Evolutionary conservation across 1,140 invertebrate genomes (phyloP).

Genomic region (Nephila pilipes): DNA sequence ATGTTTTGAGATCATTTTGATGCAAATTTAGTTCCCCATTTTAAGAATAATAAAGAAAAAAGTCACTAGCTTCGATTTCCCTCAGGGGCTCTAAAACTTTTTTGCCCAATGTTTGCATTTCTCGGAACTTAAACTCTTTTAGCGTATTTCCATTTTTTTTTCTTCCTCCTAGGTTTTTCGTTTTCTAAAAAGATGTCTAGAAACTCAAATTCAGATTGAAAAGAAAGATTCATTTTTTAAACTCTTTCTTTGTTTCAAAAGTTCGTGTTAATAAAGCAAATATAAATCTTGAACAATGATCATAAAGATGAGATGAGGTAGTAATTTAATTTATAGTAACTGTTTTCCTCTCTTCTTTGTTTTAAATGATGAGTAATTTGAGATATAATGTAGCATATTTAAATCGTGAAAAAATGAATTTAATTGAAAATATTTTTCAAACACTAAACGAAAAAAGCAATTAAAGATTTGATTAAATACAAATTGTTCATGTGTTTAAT

Average conservation of each 20-base stretch:
- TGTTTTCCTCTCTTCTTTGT: too few relatives aligned
- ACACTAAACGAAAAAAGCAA: too few relatives aligned
- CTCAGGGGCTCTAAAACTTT: slow-evolving; percentile 9
- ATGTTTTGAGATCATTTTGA: slow-evolving; percentile 52
- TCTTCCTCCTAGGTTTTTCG: not conserved
- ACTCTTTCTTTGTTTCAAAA: not conserved
- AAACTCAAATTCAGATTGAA: not conserved
- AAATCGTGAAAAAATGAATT: too few relatives aligned
- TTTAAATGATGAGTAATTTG: too few relatives aligned
- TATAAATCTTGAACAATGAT: too few relatives aligned
- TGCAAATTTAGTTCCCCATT: slow-evolving; percentile 42
- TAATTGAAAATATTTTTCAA: too few relatives aligned
- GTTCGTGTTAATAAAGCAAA: not conserved
- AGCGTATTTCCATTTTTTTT: slow-evolving; percentile 9
- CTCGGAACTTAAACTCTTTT: slow-evolving; percentile 39
- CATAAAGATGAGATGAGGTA: too few relatives aligned
- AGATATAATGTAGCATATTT: too few relatives aligned
- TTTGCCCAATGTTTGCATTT: slow-evolving; percentile 41
- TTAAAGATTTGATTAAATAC: too few relatives aligned
- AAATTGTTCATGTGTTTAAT: too few relatives aligned
- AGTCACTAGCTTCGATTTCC: slow-evolving; percentile 56
- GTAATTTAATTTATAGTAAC: too few relatives aligned
- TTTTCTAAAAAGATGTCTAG: not conserved
- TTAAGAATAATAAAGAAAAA: slow-evolving; percentile 19
- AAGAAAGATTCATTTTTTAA: not conserved